Evolutionary conservation across 2,888 invertebrate genomes (phyloP), one percentile per base, ranked within the genome.

Genomic region (Chorisops tibialis): DNA sequence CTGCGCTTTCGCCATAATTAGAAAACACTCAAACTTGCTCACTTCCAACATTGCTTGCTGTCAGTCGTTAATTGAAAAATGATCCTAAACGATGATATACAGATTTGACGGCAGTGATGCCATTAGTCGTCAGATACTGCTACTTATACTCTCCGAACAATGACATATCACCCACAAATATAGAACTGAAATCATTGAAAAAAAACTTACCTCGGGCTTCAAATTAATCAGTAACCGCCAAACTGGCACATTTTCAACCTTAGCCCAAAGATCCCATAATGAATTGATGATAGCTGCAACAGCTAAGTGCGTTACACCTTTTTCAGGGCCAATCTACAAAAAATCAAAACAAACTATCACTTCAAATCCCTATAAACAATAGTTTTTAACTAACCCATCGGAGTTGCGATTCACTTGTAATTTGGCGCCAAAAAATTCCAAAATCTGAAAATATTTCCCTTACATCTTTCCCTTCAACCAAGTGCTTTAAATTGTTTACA

Each of bases 191-290:
- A 37, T 12, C 7, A n/a, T 14, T 41, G n/a, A 45, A 18, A 16
- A 2, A 9, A 1, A 9, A 63, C 68, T 67, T 65, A 81, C 83
- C 77, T 94, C 90, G 0, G 95, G 93, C 65, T 86, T 84, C 83
- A 95, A 83, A 71, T 95, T 94, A 0, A 82, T 83, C 2, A 96
- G 78, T 1, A 95, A 80, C 72, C 87, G 87, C 95, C 95, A 96
- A 0, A 96, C 75, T 0, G 96, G 93, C 75, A 94, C 93, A 37
- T 84, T 82, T 74, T 91, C 88, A 7, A 90, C 78, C 69, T 89
- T 85, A 0, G 88, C 93, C 94, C 94, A 94, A 58, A 95, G 78
- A 75, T 96, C 96, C 95, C 95, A 96, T 2, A 95, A 75, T 1
- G 93, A 89, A 76, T 95, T 96, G n/a, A 93, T 78, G 58, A 95